Conservation (phyloP, 2,113 vertebrate species). For the Indicator indicator region DNA sequence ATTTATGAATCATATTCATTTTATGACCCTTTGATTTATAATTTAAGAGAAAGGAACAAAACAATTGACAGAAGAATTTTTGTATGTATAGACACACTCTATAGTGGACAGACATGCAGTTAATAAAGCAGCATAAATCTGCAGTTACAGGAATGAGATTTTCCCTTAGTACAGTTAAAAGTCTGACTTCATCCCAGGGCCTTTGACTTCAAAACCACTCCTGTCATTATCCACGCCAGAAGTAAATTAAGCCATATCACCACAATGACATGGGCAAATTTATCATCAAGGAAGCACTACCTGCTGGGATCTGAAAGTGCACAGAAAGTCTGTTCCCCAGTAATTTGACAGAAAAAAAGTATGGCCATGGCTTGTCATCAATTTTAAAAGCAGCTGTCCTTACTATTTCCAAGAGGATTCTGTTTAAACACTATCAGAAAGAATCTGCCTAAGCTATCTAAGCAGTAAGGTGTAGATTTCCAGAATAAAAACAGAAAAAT, state of each 20-base stretch:
- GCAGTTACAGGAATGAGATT: background rate
- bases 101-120: accelerated
- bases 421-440: background rate
- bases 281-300: background rate
- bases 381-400: background rate
- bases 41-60: background rate
- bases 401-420: background rate
- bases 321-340: background rate
- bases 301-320: background rate
- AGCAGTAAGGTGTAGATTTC: background rate
- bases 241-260: background rate
- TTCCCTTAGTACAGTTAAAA: background rate
- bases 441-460: background rate
- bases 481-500: background rate
- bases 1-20: background rate
- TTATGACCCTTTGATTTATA: background rate
- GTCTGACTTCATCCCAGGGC: background rate
- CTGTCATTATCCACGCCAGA: background rate
- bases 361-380: background rate
- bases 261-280: background rate
- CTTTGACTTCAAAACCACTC: background rate
- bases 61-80: background rate
- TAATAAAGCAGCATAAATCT: background rate
- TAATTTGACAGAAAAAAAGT: background rate
- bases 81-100: background rate